Evolutionary conservation across 2,797 vertebrate genomes (phyloP).

Genomic region (Schizopygopsis pylzovi): DNA sequence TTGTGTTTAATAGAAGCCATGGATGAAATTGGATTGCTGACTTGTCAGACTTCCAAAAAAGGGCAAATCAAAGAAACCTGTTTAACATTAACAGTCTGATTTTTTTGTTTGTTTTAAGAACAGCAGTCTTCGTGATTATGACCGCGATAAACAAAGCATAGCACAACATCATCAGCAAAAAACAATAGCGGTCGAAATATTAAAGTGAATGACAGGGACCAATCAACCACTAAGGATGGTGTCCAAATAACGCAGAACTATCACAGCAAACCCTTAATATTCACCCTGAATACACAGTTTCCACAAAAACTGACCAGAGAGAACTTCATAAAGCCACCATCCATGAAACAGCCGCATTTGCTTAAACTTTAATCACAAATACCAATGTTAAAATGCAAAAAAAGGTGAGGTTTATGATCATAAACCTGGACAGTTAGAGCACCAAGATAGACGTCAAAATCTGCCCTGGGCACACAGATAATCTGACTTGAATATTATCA

Average conservation of each 20-base stretch:
- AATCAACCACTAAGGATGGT: background rate
- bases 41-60: slow-evolving; percentile 3
- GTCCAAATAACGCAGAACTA: background rate
- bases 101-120: background rate
- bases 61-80: background rate
- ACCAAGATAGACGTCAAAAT: background rate
- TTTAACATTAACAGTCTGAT: slow-evolving; percentile 2
- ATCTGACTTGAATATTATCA: background rate
- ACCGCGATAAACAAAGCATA: background rate
- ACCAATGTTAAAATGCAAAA: background rate
- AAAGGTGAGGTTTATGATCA: background rate
- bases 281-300: background rate
- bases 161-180: background rate
- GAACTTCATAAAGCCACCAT: background rate
- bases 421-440: background rate
- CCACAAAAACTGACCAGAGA: background rate
- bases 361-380: background rate
- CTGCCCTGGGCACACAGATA: background rate
- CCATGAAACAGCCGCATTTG: background rate
- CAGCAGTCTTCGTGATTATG: background rate
- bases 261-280: background rate
- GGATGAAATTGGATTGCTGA: background rate
- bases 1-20: background rate
- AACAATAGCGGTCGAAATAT: background rate
- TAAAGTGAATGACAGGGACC: background rate